Evolutionary conservation across 2,113 vertebrate genomes (phyloP).

Genomic region (Phycodurus eques): DNA sequence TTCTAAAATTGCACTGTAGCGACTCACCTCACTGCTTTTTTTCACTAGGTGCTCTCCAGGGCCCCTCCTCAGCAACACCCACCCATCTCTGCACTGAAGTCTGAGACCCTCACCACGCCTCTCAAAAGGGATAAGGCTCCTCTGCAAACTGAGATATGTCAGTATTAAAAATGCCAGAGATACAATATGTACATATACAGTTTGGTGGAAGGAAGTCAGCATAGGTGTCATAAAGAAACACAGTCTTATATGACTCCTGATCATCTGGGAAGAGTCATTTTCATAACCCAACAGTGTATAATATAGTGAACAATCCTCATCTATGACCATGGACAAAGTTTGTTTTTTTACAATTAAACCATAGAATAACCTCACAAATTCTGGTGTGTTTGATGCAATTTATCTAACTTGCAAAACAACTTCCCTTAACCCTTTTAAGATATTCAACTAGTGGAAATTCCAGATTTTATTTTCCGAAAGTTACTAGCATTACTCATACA

Average conservation of each 20-base stretch:
- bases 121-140: slow-evolving; percentile 39
- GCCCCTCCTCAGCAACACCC: slow-evolving; percentile 1
- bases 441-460: neutral
- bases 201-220: slow-evolving; percentile 12
- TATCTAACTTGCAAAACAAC: neutral
- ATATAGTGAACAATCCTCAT: neutral
- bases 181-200: neutral
- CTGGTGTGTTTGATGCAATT: neutral
- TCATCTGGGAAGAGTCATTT: slow-evolving; percentile 12
- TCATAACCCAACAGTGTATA: neutral
- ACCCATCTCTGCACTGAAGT: slow-evolving; percentile 37
- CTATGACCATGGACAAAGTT: neutral
- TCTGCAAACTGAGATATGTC: slow-evolving; percentile 40
- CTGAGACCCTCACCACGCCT: slow-evolving; percentile 53
- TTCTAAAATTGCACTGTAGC: slow-evolving; percentile 33
- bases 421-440: no score
- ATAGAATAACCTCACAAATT: neutral
- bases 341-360: neutral
- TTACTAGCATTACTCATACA: neutral
- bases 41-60: slow-evolving; percentile 50
- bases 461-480: neutral
- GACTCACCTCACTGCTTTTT: slow-evolving; percentile 49
- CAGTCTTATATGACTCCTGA: slow-evolving; percentile 11
- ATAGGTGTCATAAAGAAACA: slow-evolving; percentile 15
- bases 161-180: slow-evolving; percentile 38